phyloP scores from a whole-genome alignment of 2,113 vertebrate species.

The Sinosuthora webbiana region DNA sequence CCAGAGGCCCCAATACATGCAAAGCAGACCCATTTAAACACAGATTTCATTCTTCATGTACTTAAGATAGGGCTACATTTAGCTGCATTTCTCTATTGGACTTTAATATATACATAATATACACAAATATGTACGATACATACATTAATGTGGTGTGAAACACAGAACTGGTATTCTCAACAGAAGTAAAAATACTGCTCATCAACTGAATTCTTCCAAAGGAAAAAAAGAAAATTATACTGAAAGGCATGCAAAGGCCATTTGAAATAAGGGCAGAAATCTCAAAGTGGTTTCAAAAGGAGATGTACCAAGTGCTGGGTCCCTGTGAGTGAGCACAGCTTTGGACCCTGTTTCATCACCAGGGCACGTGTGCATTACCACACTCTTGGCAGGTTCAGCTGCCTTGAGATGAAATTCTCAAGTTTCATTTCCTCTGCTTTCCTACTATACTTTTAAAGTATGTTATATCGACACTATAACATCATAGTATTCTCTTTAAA shows the following conservation, averaged over 20 bases:
- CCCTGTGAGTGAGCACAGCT: background rate
- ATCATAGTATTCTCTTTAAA: background rate
- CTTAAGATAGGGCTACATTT: background rate
- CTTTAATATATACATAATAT: background rate
- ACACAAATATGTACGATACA: background rate
- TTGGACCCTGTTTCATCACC: background rate
- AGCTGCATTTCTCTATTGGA: background rate
- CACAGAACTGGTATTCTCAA: background rate
- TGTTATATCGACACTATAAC: background rate
- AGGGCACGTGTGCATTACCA: rapidly evolving
- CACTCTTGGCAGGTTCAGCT: background rate
- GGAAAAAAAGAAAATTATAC: background rate
- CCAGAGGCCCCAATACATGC: background rate
- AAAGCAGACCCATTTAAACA: background rate
- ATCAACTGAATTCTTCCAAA: background rate
- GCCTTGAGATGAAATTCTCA: background rate
- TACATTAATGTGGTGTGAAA: background rate
- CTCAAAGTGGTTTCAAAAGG: background rate
- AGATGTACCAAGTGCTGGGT: background rate
- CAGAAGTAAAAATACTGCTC: background rate
- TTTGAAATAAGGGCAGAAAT: background rate
- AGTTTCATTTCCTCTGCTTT: background rate
- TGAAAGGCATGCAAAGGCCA: background rate
- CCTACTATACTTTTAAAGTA: background rate
- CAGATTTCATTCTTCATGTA: background rate